Percentiles rank a stretch among this genome's conserved stretches.
Conservation (phyloP, 2,888 invertebrate genomes). For the Acrobasis consociella region DNA sequence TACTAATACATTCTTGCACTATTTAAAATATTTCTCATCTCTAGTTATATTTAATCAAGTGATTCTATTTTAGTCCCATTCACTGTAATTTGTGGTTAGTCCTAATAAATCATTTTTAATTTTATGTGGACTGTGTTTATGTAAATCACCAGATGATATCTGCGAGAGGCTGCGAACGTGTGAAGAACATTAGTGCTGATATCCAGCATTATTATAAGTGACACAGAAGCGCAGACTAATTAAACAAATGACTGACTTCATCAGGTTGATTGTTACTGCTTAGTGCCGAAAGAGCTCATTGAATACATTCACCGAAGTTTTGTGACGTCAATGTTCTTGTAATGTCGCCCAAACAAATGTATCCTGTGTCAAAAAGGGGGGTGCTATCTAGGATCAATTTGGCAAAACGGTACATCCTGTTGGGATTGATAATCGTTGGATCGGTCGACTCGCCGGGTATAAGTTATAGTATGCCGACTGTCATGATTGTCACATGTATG, state of each 20-base stretch:
- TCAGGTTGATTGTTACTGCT: constrained; percentile 14
- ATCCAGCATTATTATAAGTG: constrained; percentile 4
- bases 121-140: not conserved
- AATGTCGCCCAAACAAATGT: constrained; percentile 52
- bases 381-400: constrained; percentile 52
- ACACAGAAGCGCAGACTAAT: constrained; percentile 10
- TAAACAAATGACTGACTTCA: constrained; percentile 14
- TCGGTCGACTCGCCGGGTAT: not conserved
- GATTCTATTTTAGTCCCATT: too few relatives aligned
- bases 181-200: constrained; percentile 8
- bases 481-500: not conserved
- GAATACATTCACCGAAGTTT: constrained; percentile 23
- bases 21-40: too few relatives aligned
- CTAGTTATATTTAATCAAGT: too few relatives aligned
- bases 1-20: too few relatives aligned
- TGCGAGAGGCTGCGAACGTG: constrained; percentile 1
- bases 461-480: not conserved
- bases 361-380: constrained; percentile 68
- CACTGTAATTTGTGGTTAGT: not conserved
- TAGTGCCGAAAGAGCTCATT: constrained; percentile 19
- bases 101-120: not conserved
- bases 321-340: constrained; percentile 43
- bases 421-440: constrained; percentile 43
- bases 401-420: constrained; percentile 70
- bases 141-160: constrained; percentile 1